phyloP scores from a whole-genome alignment of 2,797 vertebrate genomes.

The Philypnodon macrostomus region DNA sequence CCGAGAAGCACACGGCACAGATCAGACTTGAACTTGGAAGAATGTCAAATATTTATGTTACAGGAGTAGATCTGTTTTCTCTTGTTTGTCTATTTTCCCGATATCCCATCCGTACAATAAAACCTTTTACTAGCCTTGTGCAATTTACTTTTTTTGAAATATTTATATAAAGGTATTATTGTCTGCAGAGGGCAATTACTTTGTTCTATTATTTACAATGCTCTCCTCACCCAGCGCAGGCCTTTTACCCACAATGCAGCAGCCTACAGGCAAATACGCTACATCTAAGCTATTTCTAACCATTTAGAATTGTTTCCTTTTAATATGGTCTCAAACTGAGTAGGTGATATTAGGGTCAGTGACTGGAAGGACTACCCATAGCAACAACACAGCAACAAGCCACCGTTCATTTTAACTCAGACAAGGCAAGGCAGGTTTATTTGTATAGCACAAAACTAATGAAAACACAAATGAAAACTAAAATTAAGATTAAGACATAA shows the following conservation, averaged over 20 bases:
- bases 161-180: slow-evolving; percentile 80
- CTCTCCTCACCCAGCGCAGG: slow-evolving; percentile 55
- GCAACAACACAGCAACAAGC: no score
- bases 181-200: slow-evolving; percentile 77
- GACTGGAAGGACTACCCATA: slow-evolving; percentile 33
- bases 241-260: slow-evolving; percentile 66
- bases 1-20: slow-evolving; percentile 39
- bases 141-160: slow-evolving; percentile 78
- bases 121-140: slow-evolving; percentile 72
- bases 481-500: no score
- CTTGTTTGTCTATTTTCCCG: slow-evolving; percentile 69
- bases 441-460: no score
- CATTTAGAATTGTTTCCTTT: slow-evolving; percentile 64
- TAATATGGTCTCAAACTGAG: slow-evolving; percentile 50
- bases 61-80: slow-evolving; percentile 55
- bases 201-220: slow-evolving; percentile 79
- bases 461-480: no score
- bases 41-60: slow-evolving; percentile 78
- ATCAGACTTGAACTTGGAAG: slow-evolving; percentile 62
- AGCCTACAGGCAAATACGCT: slow-evolving; percentile 58
- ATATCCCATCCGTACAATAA: slow-evolving; percentile 72
- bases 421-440: no score
- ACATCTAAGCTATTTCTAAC: slow-evolving; percentile 61
- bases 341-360: no score
- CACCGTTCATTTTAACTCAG: no score